Evolutionary conservation across 2,113 vertebrate species (phyloP), one percentile per base, ranked within the genome.

Genomic region (Marmota monax): DNA sequence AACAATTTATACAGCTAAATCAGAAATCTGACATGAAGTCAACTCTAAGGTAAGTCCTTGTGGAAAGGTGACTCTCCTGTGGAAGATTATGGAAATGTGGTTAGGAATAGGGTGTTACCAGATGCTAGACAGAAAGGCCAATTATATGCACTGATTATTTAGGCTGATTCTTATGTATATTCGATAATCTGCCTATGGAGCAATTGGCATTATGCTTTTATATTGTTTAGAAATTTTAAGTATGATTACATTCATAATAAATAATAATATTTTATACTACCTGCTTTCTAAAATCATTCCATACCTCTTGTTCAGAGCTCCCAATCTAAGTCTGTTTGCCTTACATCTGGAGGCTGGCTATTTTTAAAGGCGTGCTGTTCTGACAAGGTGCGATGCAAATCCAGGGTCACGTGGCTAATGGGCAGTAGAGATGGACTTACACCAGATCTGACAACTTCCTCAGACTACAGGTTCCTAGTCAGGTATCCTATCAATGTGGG

Each of bases 371-470:
- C 42, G 32, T 69, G 13, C 17, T 20, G 1, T 27, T 88, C 45
- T 14, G 13, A 12, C 4, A 37, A 32, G 10, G 13, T 67, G 23
- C 22, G 2, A 39, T 73, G 29, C 27, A 20, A 73, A 12, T 4
- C 4, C 9, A 18, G 67, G 10, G 0, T 7, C 53, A 16, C 45
- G 22, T 0, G 25, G 18, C 0, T 45, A 58, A 51, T 25, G 18
- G 9, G 16, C 5, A 20, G 3, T 17, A 70, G 12, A 39, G 1
- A 23, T 63, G 58, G 34, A n/a, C 25, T 56, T 65, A 11, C 6
- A 34, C 11, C 16, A 45, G 8, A 2, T 53, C 29, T 91, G 45
- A 0, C 16, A 42, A 11, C 4, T 65, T 42, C 4, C 4, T 51
- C 42, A 77, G 22, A n/a, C 25, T 8, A 3, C 13, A 53, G 23